These are phyloP conservation scores for Neoseiulus cucumeris DNA, from an alignment of 1,140 invertebrate species.

Conservation along the genomic window DNA sequence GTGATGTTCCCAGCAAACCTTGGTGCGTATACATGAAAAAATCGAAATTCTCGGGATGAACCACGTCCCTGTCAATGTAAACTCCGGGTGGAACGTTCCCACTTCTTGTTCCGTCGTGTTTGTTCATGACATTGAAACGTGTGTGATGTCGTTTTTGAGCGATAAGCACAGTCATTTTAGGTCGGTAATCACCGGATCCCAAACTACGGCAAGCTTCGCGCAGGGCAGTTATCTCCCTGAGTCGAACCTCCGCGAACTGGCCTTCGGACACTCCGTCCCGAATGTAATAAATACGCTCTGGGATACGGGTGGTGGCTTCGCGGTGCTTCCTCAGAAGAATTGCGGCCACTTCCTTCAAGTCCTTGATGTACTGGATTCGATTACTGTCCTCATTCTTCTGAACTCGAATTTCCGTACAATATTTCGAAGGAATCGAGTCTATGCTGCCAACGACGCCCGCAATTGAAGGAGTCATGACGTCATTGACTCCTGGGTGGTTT, in stretches of 20 bases:
- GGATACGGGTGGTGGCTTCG: constrained; percentile 13
- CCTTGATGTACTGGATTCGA: constrained; percentile 12
- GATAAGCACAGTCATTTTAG: constrained; percentile 19
- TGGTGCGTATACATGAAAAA: constrained; percentile 17
- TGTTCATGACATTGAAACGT: not conserved
- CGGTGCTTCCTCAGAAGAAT: constrained; percentile 28
- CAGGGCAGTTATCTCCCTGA: not conserved
- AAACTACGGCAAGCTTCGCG: not conserved
- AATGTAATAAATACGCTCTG: constrained; percentile 28
- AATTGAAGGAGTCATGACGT: constrained; percentile 49
- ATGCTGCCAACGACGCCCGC: constrained; percentile 39
- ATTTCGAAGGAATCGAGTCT: constrained; percentile 16
- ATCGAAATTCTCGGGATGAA: constrained; percentile 14
- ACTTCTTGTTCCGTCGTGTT: not conserved
- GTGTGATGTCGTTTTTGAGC: constrained; percentile 18
- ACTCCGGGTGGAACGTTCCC: constrained; percentile 18
- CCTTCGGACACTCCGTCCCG: constrained; percentile 20
- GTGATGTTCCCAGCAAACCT: constrained; percentile 31
- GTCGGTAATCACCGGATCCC: not conserved
- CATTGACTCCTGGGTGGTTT: constrained; percentile 53
- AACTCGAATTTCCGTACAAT: constrained; percentile 14
- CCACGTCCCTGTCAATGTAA: constrained; percentile 17
- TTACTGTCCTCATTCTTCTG: constrained; percentile 14
- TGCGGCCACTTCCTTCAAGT: constrained; percentile 45
- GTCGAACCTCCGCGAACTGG: constrained; percentile 16